These are phyloP conservation scores for Hipparchia sbordonii DNA, from an alignment of 2,888 invertebrate species.

Conservation along the genomic window DNA sequence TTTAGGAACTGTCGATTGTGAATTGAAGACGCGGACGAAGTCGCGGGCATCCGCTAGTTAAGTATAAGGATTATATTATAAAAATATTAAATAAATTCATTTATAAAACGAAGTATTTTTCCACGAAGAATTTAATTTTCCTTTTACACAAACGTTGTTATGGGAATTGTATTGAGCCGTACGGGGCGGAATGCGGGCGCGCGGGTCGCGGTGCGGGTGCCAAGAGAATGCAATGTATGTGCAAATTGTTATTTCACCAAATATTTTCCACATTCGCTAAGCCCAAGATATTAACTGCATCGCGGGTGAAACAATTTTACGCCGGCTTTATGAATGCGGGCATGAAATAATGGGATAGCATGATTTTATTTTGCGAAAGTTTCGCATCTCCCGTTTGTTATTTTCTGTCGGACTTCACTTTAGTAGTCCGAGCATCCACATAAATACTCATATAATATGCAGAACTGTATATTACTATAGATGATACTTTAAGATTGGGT, in stretches of 20 bases:
- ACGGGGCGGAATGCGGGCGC: conserved; percentile 30
- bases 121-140: conserved; percentile 43
- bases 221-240: conserved; percentile 49
- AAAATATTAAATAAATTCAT: background rate
- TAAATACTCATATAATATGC: background rate
- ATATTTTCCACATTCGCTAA: conserved; percentile 49
- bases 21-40: too few relatives aligned
- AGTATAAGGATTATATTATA: too few relatives aligned
- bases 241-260: conserved; percentile 53
- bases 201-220: conserved; percentile 39
- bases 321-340: conserved; percentile 13
- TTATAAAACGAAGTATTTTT: conserved; percentile 10
- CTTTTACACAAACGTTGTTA: conserved; percentile 37
- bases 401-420: background rate
- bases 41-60: too few relatives aligned
- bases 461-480: too few relatives aligned
- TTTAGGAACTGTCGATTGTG: too few relatives aligned
- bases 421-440: background rate
- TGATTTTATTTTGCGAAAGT: conserved; percentile 12
- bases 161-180: conserved; percentile 42
- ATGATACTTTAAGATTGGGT: too few relatives aligned
- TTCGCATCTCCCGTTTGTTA: background rate
- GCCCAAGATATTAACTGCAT: conserved; percentile 46
- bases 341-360: conserved; percentile 9
- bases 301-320: conserved; percentile 31